Base-by-base conservation (phyloP, 2,888 invertebrate species). In the Mayetiola destructor region DNA sequence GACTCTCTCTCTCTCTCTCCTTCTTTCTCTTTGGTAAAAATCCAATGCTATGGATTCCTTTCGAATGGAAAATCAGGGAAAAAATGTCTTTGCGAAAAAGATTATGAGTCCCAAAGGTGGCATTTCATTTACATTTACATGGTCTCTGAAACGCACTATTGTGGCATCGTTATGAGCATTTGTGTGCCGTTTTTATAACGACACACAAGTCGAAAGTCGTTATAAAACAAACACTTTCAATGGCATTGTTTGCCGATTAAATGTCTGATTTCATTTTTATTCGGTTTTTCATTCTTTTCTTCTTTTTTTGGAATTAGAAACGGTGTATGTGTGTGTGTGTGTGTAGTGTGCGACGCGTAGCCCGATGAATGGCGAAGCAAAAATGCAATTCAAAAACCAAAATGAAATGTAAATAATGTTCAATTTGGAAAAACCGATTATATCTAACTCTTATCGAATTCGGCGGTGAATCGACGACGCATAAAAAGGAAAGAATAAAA, bases 121-220 rank as follows among this genome's bases (percentile, higher is more conserved):
- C 16, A 56, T 56, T 56, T 48, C 5, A 18, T 12, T 30, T 18
- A 32, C 40, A 56, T 40, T 56, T 56, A 32, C 36, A 56, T 42
- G 40, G 56, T 56, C 48, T 42, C 56, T 36, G 30, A 56, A 56
- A 56, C 48, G 48, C 48, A 56, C 48, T 48, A 48, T 48, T 56
- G 56, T 36, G 56, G 56, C 56, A 32, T 42, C 48, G 29, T 30
- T 53, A 53, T 53, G 27, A 32, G 18, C 53, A 53, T 53, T 20
- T 20, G 12, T 42, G 14, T 37, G 14, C 29, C 30, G 32, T 56
- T 39, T 56, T 23, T 27, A n/a, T 23, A 56, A 16, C 35, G n/a
- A 39, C n/a, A 39, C n/a, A 6, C 39, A 42, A 21, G 42, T 21
- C 12, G 32, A 53, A 53, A 12, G 53, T 53, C 48, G 48, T 48